Evolutionary conservation across 64 coral and sea anemone genomes (phyloP), one percentile per base, ranked within the genome.

Genomic region (Actinia tenebrosa): DNA sequence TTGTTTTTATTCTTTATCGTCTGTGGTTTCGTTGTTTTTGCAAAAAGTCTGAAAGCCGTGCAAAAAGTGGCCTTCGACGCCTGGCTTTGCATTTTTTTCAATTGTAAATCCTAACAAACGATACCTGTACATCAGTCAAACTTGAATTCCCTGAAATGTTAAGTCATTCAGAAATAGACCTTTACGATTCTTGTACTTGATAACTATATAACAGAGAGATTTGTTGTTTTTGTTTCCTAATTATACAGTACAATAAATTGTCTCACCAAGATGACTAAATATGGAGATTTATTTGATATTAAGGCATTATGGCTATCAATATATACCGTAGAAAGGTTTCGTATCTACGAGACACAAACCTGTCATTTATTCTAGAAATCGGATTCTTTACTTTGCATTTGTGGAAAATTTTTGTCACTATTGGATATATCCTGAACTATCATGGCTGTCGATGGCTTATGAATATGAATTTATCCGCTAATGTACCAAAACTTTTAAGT

Each of bases 221-320:
- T 75, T 75, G 69, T 75, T 66, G n/a, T 75, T 75, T 75, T 75
- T 75, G 69, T 75, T 75, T 75, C 26, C 3, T 75, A 42, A 75
- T 75, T 75, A 43, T 75, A 42, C 27, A 75, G 27, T 42, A 42
- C 11, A 42, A 11, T 11, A 26, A 26, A 14, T 11, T 9, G n/a
- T 75, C 10, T 75, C 27, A 69, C 64, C 64, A 20, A 69, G 23
- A 69, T 69, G 64, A 20, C 64, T 69, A 69, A 26, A 69, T 69
- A 69, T n/a, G 64, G 64, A 69, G 64, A 22, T 69, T 69, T 20
- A 69, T 23, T 69, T 23, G 8, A 9, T 22, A 23, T 23, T 69
- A 9, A 10, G n/a, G 10, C 47, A 69, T 23, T n/a, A 69, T 69
- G n/a, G 22, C 22, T 25, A 69, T 25, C 22, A n/a, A 69, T 22